These are phyloP conservation scores for Mongoloraphidia duomilia DNA, from an alignment of 2,888 invertebrate genomes.

Conservation along the genomic window DNA sequence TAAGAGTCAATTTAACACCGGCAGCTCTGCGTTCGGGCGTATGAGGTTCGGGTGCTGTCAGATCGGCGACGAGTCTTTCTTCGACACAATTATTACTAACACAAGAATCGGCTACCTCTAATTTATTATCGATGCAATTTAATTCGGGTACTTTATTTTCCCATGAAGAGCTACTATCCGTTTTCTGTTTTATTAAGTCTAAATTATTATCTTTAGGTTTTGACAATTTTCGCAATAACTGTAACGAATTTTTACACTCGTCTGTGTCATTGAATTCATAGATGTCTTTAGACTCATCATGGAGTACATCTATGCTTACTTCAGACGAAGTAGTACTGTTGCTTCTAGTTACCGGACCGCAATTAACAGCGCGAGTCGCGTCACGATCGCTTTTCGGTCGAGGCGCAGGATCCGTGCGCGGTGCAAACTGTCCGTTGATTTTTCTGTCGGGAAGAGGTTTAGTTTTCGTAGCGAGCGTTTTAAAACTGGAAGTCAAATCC, in stretches of 20 bases:
- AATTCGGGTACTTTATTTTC: conserved; percentile 19
- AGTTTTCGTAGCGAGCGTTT: conserved; percentile 11
- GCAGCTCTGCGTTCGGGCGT: conserved; percentile 34
- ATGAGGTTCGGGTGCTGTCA: conserved; percentile 26
- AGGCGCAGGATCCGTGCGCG: neutral
- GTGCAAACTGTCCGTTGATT: conserved; percentile 1
- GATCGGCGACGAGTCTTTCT: no score
- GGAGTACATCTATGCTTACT: conserved; percentile 11
- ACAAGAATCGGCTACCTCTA: no score
- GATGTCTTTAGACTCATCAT: conserved; percentile 28
- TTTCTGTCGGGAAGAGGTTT: conserved; percentile 5
- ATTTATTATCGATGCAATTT: neutral
- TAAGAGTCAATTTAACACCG: conserved; percentile 62
- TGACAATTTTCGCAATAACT: conserved; percentile 15
- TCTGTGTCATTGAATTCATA: conserved; percentile 38
- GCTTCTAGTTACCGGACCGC: conserved; percentile 11
- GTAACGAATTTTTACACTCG: conserved; percentile 23
- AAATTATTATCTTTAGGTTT: conserved; percentile 8
- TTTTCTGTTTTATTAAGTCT: neutral
- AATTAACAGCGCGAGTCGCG: conserved; percentile 11
- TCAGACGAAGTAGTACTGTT: conserved; percentile 18
- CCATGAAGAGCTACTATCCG: conserved; percentile 20
- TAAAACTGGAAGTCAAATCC: conserved; percentile 19
- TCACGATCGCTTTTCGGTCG: conserved; percentile 8
- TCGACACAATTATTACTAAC: no score